Percentiles rank a stretch among this genome's conserved stretches.
These are phyloP conservation scores for Drosophila formosana DNA, from an alignment of 2,888 invertebrate species.

Conservation along the genomic window DNA sequence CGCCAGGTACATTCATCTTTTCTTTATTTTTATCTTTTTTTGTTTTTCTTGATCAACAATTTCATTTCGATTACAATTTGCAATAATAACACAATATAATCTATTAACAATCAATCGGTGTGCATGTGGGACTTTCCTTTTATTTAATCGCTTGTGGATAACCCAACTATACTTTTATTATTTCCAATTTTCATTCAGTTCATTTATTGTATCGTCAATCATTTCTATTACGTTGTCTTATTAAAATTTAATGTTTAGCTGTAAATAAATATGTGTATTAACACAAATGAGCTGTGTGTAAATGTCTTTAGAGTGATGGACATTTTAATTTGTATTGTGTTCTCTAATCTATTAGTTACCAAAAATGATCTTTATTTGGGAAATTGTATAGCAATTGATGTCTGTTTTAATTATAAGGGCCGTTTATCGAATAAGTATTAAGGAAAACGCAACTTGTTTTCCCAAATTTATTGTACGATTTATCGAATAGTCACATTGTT, in stretches of 20 bases:
- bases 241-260: background rate
- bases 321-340: background rate
- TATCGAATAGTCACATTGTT: background rate
- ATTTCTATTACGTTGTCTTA: background rate
- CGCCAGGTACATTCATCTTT: constrained; percentile 84
- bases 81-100: constrained; percentile 7
- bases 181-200: background rate
- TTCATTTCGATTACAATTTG: constrained; percentile 17
- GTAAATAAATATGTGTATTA: constrained; percentile 1
- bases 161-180: too few species aligned
- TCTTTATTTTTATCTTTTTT: constrained; percentile 52
- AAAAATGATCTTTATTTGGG: too few species aligned
- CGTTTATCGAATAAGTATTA: background rate
- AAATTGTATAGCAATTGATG: background rate
- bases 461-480: background rate
- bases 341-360: too few species aligned
- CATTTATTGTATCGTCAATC: background rate
- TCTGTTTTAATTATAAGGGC: background rate
- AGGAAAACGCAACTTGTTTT: too few species aligned
- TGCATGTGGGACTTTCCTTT: constrained; percentile 43
- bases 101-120: constrained; percentile 23
- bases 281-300: background rate
- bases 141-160: constrained; percentile 2
- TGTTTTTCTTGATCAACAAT: constrained; percentile 13
- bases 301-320: background rate